phyloP scores from a whole-genome alignment of 2,888 invertebrate genomes.

The Tipula helvola region DNA sequence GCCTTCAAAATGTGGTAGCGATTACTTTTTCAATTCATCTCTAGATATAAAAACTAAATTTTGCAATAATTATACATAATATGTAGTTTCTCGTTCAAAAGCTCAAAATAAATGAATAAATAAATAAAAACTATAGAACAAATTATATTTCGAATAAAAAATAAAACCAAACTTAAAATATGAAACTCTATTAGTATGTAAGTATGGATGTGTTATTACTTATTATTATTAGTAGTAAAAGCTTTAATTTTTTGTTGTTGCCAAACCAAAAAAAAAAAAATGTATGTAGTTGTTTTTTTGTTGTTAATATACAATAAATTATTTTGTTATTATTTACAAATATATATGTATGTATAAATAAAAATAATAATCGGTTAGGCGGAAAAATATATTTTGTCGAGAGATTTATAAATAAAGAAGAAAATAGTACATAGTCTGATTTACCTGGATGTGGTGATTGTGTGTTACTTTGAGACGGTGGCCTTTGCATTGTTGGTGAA shows the following conservation, averaged over 20 bases:
- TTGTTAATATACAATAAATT: neutral
- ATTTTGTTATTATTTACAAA: constrained; percentile 9
- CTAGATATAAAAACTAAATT: neutral
- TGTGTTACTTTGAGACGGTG: constrained; percentile 52
- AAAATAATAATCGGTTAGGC: constrained; percentile 10
- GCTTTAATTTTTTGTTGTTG: neutral
- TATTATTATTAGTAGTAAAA: neutral
- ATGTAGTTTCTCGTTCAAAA: neutral
- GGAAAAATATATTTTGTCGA: neutral
- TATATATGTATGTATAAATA: neutral
- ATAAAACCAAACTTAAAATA: constrained; percentile 5
- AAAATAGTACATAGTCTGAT: neutral
- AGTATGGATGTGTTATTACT: neutral
- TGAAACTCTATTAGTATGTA: neutral
- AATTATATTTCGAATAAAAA: constrained; percentile 6
- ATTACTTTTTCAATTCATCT: neutral
- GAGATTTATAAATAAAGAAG: neutral
- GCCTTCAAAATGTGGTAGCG: neutral
- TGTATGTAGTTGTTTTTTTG: neutral
- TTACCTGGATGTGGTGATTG: constrained; percentile 52
- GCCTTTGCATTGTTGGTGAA: constrained; percentile 54
- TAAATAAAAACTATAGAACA: neutral
- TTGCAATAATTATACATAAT: neutral
- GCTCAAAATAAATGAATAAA: neutral
- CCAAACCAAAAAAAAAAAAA: neutral